These are phyloP conservation scores for Agriopis marginaria DNA, from an alignment of 2,888 invertebrate species.

Conservation along the genomic window DNA sequence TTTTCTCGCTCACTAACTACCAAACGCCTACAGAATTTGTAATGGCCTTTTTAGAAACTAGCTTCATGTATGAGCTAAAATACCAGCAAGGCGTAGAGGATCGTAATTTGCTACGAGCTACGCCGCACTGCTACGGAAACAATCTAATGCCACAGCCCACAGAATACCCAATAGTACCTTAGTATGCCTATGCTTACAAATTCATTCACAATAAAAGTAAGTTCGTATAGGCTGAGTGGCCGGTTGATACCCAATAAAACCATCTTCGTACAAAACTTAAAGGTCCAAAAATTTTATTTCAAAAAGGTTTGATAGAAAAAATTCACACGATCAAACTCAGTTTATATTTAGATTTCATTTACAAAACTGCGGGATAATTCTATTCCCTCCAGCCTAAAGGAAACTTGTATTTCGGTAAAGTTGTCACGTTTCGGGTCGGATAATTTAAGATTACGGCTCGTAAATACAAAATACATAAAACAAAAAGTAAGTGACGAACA, in stretches of 20 bases:
- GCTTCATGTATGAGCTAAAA: neutral
- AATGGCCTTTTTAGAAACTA: neutral
- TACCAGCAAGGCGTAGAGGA: neutral
- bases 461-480: conserved; percentile 62
- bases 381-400: conserved; percentile 36
- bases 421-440: conserved; percentile 62
- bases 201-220: neutral
- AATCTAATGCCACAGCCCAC: neutral
- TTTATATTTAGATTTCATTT: conserved; percentile 38
- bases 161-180: neutral
- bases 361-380: conserved; percentile 39
- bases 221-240: neutral
- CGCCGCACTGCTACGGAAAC: neutral
- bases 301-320: conserved; percentile 2
- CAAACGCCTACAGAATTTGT: neutral
- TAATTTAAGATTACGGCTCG: conserved; percentile 62
- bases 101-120: conserved; percentile 2
- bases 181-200: neutral
- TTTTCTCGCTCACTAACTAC: neutral
- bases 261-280: neutral
- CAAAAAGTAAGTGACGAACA: conserved; percentile 57
- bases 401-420: conserved; percentile 52
- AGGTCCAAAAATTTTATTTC: neutral
- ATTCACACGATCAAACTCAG: neutral
- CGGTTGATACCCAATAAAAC: neutral